These are phyloP conservation scores for Dasyprocta punctata DNA, from an alignment of 2,113 vertebrate species.

Conservation along the genomic window DNA sequence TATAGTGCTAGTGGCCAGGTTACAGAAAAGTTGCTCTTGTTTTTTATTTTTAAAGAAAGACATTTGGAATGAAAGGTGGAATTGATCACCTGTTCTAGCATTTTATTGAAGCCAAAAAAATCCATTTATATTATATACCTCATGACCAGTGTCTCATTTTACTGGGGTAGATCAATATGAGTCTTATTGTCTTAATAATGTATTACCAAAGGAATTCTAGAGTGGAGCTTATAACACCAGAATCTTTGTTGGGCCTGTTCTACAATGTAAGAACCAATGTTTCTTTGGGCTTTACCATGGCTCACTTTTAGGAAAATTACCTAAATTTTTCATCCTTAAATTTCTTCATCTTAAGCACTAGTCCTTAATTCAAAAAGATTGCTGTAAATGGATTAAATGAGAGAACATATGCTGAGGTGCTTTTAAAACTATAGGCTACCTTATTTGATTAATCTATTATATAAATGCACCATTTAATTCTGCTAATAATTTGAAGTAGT, in stretches of 20 bases:
- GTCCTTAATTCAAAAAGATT: slow-evolving; percentile 49
- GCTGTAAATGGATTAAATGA: slow-evolving; percentile 29
- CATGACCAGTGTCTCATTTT: slow-evolving; percentile 68
- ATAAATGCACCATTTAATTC: slow-evolving; percentile 20
- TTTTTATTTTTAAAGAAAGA: neutral
- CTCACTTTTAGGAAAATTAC: slow-evolving; percentile 47
- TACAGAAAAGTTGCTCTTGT: neutral
- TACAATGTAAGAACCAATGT: neutral
- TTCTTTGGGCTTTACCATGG: slow-evolving; percentile 3
- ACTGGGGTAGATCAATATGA: slow-evolving; percentile 43
- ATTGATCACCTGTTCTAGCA: slow-evolving; percentile 30
- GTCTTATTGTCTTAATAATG: neutral
- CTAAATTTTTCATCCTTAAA: slow-evolving; percentile 21
- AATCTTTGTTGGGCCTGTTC: slow-evolving; percentile 21
- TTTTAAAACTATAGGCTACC: slow-evolving; percentile 47
- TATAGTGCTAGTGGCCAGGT: slow-evolving; percentile 36
- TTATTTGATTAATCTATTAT: slow-evolving; percentile 34
- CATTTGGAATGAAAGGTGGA: neutral
- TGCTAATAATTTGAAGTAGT: slow-evolving; percentile 42
- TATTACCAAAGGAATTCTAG: slow-evolving; percentile 30
- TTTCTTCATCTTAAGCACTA: slow-evolving; percentile 37
- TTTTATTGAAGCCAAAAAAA: neutral
- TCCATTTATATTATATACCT: slow-evolving; percentile 26
- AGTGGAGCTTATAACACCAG: neutral
- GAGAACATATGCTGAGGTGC: slow-evolving; percentile 1